phyloP scores from a whole-genome alignment of 23 tunicate species.

The Botrylloides violaceus region DNA sequence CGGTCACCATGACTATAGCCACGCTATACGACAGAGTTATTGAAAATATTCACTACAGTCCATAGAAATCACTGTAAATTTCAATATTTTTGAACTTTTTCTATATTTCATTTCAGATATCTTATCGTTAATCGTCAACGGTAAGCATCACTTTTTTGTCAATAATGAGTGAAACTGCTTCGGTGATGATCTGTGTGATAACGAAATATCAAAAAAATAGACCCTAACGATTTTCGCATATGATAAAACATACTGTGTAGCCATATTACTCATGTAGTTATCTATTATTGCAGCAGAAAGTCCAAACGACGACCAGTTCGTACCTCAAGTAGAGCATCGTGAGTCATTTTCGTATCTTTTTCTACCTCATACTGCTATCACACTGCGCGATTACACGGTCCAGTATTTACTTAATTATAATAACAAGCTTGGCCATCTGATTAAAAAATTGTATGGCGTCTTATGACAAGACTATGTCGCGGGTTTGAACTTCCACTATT shows the following conservation, averaged over 20 bases:
- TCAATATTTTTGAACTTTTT: background rate
- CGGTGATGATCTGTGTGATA: background rate
- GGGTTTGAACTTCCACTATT: background rate
- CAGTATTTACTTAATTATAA: background rate
- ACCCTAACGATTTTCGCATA: background rate
- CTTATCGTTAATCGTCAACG: conserved; percentile 16
- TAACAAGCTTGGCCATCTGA: background rate
- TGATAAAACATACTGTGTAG: background rate
- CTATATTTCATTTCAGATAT: conserved; percentile 4
- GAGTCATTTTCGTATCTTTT: conserved; percentile 8
- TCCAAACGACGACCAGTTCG: conserved; percentile 84
- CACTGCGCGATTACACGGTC: background rate
- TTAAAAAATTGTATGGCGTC: background rate
- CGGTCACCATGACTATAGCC: too few relatives aligned
- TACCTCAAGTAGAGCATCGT: conserved; percentile 81
- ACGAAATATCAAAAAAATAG: background rate
- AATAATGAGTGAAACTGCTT: background rate
- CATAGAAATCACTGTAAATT: too few relatives aligned
- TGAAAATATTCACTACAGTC: too few relatives aligned
- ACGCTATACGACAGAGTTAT: too few relatives aligned
- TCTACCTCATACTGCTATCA: too few relatives aligned
- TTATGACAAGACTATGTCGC: background rate
- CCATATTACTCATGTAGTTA: background rate
- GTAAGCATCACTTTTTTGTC: conserved; percentile 1
- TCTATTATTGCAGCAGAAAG: conserved; percentile 28